Conservation (phyloP, 2,888 invertebrate species). For the Malachius bipustulatus region DNA sequence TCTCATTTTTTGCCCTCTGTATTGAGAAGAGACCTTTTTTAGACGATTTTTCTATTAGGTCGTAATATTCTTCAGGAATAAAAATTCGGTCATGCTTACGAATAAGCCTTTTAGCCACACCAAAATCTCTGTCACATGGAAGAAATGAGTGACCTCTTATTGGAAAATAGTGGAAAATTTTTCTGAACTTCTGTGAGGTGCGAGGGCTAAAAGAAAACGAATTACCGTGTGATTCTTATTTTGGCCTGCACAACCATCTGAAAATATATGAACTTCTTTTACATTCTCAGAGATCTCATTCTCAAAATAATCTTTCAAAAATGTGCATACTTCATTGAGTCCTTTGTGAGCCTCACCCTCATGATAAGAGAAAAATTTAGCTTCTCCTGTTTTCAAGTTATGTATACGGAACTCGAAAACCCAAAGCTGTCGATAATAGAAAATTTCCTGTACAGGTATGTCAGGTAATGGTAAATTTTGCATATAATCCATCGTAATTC, state of each 20-base stretch:
- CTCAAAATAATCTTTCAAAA: conserved; percentile 9
- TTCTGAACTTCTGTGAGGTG: neutral
- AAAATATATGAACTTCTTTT: too few relatives aligned
- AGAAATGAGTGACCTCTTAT: conserved; percentile 1
- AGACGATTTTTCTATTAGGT: neutral
- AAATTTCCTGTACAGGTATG: neutral
- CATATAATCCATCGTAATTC: conserved; percentile 1
- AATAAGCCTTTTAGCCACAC: conserved; percentile 1
- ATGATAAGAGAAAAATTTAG: conserved; percentile 12
- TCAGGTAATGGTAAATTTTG: neutral
- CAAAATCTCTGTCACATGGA: conserved; percentile 3
- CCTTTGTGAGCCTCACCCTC: conserved; percentile 13
- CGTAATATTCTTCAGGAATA: conserved; percentile 2
- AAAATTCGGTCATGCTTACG: conserved; percentile 3
- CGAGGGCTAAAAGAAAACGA: conserved; percentile 1
- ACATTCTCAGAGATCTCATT: conserved; percentile 3
- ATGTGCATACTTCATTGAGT: conserved; percentile 11
- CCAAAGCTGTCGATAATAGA: neutral
- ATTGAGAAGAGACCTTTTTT: conserved; percentile 1
- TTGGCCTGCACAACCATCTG: conserved; percentile 2
- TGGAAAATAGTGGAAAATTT: conserved; percentile 1
- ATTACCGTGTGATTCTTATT: conserved; percentile 3
- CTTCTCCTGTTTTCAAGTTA: conserved; percentile 12
- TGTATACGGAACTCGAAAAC: neutral
- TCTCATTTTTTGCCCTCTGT: neutral